Evolutionary conservation across 2,113 vertebrate species (phyloP).

Genomic region (Cyphomyrus plagiostoma): DNA sequence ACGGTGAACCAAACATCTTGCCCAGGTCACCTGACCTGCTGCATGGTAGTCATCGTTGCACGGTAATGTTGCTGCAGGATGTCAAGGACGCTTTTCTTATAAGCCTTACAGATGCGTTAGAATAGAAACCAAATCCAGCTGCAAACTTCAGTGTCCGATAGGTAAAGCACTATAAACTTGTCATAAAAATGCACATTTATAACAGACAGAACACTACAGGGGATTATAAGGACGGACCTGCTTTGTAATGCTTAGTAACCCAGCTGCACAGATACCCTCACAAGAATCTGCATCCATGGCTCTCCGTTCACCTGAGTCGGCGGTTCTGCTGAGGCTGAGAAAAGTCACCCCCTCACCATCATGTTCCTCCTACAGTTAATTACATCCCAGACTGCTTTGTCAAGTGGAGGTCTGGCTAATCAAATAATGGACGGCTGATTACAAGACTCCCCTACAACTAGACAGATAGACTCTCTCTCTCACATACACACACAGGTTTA

Average conservation of each 20-base stretch:
- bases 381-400: constrained; percentile 20
- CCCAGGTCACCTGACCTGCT: neutral
- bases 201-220: neutral
- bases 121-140: neutral
- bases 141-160: neutral
- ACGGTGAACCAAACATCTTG: neutral
- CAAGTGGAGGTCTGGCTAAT: constrained; percentile 19
- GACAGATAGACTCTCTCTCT: neutral
- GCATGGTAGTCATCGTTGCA: neutral
- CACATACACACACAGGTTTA: neutral
- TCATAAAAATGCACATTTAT: neutral
- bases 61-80: neutral
- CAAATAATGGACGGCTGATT: constrained; percentile 17
- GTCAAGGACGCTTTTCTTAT: neutral
- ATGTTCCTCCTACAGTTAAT: constrained; percentile 2
- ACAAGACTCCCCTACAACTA: neutral
- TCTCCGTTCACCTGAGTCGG: neutral
- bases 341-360: neutral
- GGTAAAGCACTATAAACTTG: neutral
- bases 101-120: neutral
- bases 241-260: neutral
- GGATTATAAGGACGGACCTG: neutral
- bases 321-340: neutral
- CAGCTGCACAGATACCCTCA: no score
- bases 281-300: neutral